Base-by-base conservation (phyloP, 1,140 invertebrate species). In the Scaptomyza pallida region DNA sequence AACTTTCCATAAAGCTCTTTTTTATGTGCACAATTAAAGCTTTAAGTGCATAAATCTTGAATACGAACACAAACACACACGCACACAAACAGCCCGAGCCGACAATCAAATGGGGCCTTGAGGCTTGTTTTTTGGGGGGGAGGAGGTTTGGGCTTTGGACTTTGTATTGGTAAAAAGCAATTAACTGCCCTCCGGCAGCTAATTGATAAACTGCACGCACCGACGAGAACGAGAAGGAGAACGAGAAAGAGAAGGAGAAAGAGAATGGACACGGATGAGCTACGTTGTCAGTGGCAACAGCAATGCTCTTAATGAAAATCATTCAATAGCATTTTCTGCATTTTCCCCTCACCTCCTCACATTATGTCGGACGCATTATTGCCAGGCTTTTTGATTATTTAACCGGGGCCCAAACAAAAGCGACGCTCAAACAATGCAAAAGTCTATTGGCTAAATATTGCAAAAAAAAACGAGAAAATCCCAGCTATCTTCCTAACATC, bases 401-500 rank as follows among this genome's bases (percentile, higher is more conserved):
- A 72, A 72, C 33, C 48, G 26, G 47, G 21, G 21, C 30, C 76
- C 76, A 72, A 73, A 86, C 81, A 85, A 86, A n/a, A 86, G 73
- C 68, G 61, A n/a, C 63, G 70, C 64, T 76, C 64, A 48, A 72
- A 88, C 82, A 86, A 88, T 82, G 71, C 77, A 71, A 57, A 68
- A 78, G 61, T 45, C 78, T 88, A 81, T 86, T 86, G 82, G 82
- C 78, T 75, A 78, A 86, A 86, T 88, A 86, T 86, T 86, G 78
- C 67, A 67, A 72, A 72, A 62, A 57, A 50, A 50, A 56, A 60
- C 40, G 43, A 52, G 12, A 33, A 30, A 43, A 52, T 12, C 23
- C 19, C 17, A 52, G 30, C 15, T 37, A 37, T 26, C 8, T 10
- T 23, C 40, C 15, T 3, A 23, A 40, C 13, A 8, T 2, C 16